Percentiles rank a stretch among this genome's conserved stretches.
phyloP scores from a whole-genome alignment of 30 jellyfish, hydroid and myxozoan genomes.

The Turritopsis rubra region DNA sequence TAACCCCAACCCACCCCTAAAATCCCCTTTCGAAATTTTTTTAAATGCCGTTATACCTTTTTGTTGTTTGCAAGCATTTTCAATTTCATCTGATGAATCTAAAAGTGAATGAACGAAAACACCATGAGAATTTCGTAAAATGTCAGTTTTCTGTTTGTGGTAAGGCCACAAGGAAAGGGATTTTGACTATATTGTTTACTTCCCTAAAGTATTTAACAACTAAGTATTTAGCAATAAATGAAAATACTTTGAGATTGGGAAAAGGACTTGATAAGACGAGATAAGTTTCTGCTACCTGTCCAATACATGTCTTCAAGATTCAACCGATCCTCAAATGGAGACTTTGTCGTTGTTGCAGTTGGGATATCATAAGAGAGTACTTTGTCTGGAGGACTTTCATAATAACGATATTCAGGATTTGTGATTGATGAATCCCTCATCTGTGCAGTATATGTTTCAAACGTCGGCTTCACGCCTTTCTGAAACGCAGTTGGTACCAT shows the following conservation, averaged over 20 bases:
- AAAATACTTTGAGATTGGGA: background rate
- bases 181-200: no score
- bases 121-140: background rate
- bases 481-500: background rate
- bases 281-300: slow-evolving; percentile 61
- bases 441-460: background rate
- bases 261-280: background rate
- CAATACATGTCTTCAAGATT: slow-evolving; percentile 91
- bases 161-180: no score
- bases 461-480: background rate
- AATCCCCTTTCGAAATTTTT: no score
- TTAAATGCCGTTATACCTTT: no score
- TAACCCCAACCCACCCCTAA: no score
- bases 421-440: background rate
- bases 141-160: no score
- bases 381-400: background rate
- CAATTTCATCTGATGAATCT: slow-evolving; percentile 94
- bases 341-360: background rate
- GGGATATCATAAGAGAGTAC: background rate
- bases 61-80: slow-evolving; percentile 70
- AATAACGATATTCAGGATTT: background rate
- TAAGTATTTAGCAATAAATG: no score
- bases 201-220: no score
- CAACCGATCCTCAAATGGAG: slow-evolving; percentile 48
- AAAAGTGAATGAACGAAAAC: background rate